A percentile compares a stretch with the other conserved stretches of the same genome.
phyloP scores from a whole-genome alignment of 2,797 vertebrate genomes.

The Lithobates pipiens region DNA sequence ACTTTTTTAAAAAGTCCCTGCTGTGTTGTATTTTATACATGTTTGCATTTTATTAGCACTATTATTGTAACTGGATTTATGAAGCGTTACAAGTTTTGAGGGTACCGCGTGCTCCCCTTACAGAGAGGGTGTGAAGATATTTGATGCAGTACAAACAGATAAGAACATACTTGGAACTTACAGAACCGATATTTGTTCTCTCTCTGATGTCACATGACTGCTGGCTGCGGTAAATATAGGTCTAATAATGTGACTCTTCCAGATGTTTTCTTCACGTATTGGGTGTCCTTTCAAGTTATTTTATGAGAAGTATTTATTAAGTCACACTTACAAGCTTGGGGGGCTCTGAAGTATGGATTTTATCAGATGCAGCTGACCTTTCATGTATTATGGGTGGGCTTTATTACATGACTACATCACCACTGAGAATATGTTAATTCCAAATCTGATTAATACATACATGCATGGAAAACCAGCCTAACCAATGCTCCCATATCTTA shows the following conservation, averaged over 20 bases:
- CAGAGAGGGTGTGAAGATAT: conserved; percentile 10
- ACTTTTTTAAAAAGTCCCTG: background rate
- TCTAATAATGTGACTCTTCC: conserved; percentile 16
- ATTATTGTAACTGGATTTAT: background rate
- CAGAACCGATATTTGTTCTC: conserved; percentile 6
- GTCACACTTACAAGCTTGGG: background rate
- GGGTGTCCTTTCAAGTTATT: conserved; percentile 38
- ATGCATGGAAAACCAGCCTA: background rate
- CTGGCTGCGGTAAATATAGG: background rate
- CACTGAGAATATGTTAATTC: background rate
- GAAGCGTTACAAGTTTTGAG: background rate
- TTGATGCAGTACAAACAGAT: conserved; percentile 15
- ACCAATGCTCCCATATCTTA: background rate
- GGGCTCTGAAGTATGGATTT: conserved; percentile 1
- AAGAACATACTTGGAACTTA: conserved; percentile 18
- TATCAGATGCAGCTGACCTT: conserved; percentile 23
- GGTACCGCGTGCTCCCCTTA: background rate
- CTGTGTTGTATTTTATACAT: background rate
- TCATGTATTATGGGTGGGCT: conserved; percentile 2
- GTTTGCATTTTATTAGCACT: background rate
- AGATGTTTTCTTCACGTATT: conserved; percentile 45
- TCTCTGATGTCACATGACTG: background rate
- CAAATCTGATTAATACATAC: background rate
- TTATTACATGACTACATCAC: background rate
- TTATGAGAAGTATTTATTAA: conserved; percentile 25